Base-by-base conservation (phyloP, 2,113 vertebrate genomes). In the Dicrurus megarhynchus region DNA sequence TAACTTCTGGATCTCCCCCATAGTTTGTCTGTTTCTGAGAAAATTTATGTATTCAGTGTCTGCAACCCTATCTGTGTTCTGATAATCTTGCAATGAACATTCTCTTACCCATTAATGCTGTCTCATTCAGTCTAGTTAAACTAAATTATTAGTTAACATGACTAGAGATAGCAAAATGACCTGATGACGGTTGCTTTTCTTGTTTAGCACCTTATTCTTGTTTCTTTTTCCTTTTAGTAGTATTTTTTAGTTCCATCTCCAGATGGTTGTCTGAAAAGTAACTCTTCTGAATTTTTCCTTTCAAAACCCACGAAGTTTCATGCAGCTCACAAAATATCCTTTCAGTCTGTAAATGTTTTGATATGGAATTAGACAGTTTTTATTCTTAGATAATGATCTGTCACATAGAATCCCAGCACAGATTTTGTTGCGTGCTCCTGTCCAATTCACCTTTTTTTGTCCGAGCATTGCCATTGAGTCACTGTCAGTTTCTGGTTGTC, bases 351-450 rank as follows among this genome's bases (percentile, higher is more conserved):
- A 80, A 77, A 74, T 86, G 24, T 30, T 96, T 77, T 74, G 42
- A 39, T 84, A 47, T 11, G 42, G 46, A 74, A 77, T 53, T 47
- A 63, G 46, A 32, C 12, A 39, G 19, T 23, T 90, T 77, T 89
- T 90, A 64, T 88, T 77, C 78, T 87, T 55, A 60, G 53, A 60
- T 86, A 87, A 69, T 84, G 76, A 77, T 59, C 33, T 39, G 52
- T 78, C 61, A 78, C 21, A 10, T 15, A 71, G 74, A 87, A 94
- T 75, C 21, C 20, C 52, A 91, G 61, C 30, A 68, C 13, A 82
- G 68, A 44, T 84, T 55, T 42, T 63, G 21, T 84, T 91, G 30
- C 13, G 13, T 94, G 69, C 23, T 93, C 33, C 69, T 89, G 37
- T 89, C 27, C 42, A 55, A 28, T 63, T 87, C 47, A 70, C 52